phyloP scores from a whole-genome alignment of 2,888 invertebrate genomes.

The Flexamia atlantica region DNA sequence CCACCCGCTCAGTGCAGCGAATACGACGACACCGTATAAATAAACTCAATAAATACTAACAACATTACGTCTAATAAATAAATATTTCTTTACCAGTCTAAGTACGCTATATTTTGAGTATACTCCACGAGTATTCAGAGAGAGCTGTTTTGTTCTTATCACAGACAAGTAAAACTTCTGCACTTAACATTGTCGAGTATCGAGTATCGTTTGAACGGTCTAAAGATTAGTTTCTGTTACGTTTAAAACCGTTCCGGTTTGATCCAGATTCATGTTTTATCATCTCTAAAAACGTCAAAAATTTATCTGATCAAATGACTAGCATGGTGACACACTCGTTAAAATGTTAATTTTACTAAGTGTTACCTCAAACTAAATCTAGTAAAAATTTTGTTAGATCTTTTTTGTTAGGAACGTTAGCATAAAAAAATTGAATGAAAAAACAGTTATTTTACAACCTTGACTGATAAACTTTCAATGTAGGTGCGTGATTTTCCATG shows the following conservation, averaged over 20 bases:
- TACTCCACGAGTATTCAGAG: slow-evolving; percentile 50
- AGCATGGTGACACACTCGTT: slow-evolving; percentile 38
- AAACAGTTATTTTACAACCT: too few species aligned
- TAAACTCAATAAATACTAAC: slow-evolving; percentile 61
- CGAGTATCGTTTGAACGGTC: slow-evolving; percentile 12
- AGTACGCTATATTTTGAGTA: slow-evolving; percentile 55
- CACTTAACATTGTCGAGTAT: slow-evolving; percentile 38
- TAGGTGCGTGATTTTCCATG: too few species aligned
- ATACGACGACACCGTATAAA: slow-evolving; percentile 55
- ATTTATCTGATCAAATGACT: neutral
- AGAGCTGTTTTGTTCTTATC: slow-evolving; percentile 57
- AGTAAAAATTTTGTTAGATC: slow-evolving; percentile 33
- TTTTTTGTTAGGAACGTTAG: too few species aligned
- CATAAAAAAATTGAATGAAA: too few species aligned
- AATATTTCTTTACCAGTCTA: slow-evolving; percentile 60
- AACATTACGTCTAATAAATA: slow-evolving; percentile 62
- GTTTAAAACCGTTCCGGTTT: neutral
- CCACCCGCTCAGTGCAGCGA: slow-evolving; percentile 55
- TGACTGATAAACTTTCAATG: too few species aligned
- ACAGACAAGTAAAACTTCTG: slow-evolving; percentile 56
- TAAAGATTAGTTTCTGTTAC: slow-evolving; percentile 33
- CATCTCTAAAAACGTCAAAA: neutral
- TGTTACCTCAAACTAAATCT: slow-evolving; percentile 36
- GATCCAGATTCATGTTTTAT: slow-evolving; percentile 1
- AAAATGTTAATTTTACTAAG: slow-evolving; percentile 40